Base-by-base conservation (phyloP, 2,113 vertebrate species). In the Eulacestoma nigropectus region DNA sequence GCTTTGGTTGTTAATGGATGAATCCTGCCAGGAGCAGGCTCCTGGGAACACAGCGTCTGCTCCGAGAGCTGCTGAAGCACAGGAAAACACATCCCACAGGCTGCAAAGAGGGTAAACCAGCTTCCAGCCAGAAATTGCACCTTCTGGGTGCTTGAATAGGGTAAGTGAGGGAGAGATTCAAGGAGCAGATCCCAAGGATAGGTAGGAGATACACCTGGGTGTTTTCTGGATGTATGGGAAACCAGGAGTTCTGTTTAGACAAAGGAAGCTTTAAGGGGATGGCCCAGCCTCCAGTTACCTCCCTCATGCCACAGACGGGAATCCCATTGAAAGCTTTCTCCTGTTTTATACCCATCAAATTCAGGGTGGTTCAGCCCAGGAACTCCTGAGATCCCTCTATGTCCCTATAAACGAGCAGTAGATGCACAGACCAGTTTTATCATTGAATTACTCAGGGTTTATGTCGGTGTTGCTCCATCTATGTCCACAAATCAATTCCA, bases 381-480 rank as follows among this genome's bases (percentile, higher is more conserved):
- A 52, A 7, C 13, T 44, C 56, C 47, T 13, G 23, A 30, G 7
- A 10, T 33, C 55, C 49, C 37, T 67, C 2, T 4, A 0, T 1
- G 11, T 33, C 30, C 53, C 70, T 23, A 1, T 9, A 75, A 63
- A 62, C 0, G 5, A 83, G 44, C 13, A 22, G 15, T 3, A 69
- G 41, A 26, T 23, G 23, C 35, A 73, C 37, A 56, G 39, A 59
- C 2, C 33, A 26, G 26, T 29, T 86, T 44, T 33, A 49, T 7
- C 65, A 20, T n/a, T 1, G 22, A 22, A 20, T 65, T 41, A 62
- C 65, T 75, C 56, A 3, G 27, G 23, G 25, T 26, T 93, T 69
- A 35, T 16, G 23, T 13, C 17, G 4, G 19, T 5, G 26, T n/a
- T 19, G 6, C 42, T 76, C 84, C 60, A 57, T 22, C n/a, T 26